Conservation (phyloP, 2,797 vertebrate genomes). For the Australoheros facetus region DNA sequence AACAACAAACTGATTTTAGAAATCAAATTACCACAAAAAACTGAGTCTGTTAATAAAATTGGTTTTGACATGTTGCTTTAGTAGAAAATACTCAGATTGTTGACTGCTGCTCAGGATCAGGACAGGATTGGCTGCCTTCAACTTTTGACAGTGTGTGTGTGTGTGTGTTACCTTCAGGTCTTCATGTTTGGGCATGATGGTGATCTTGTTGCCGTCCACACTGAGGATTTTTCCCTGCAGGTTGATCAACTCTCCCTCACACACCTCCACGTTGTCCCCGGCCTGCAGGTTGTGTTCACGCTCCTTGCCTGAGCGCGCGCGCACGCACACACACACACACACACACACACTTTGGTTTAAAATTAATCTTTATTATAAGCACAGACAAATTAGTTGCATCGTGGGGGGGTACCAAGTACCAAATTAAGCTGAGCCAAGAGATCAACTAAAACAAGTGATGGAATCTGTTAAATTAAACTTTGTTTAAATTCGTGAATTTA, state of each 20-base stretch:
- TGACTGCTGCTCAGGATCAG: background rate
- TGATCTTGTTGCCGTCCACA: slow-evolving; percentile 96
- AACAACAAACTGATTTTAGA: no score
- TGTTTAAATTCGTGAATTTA: background rate
- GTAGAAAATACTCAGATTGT: background rate
- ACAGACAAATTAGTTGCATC: background rate
- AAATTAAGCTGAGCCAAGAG: background rate
- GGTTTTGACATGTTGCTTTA: background rate
- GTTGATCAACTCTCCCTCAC: slow-evolving; percentile 96
- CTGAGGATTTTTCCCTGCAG: slow-evolving; percentile 96
- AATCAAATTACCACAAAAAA: no score
- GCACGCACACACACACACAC: no score
- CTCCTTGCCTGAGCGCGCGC: slow-evolving; percentile 85
- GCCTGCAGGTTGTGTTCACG: slow-evolving; percentile 95
- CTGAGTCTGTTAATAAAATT: no score
- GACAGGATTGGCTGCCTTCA: background rate
- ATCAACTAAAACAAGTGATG: no score
- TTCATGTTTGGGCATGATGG: slow-evolving; percentile 96
- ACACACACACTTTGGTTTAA: background rate
- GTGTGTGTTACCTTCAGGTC: slow-evolving; percentile 88
- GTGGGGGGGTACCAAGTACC: background rate
- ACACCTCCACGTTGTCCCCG: slow-evolving; percentile 96
- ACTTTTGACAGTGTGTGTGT: background rate
- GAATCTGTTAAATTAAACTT: no score
- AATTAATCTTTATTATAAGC: background rate